Base-by-base conservation (phyloP, 1,140 invertebrate genomes). In the Drosophila kohkoa region DNA sequence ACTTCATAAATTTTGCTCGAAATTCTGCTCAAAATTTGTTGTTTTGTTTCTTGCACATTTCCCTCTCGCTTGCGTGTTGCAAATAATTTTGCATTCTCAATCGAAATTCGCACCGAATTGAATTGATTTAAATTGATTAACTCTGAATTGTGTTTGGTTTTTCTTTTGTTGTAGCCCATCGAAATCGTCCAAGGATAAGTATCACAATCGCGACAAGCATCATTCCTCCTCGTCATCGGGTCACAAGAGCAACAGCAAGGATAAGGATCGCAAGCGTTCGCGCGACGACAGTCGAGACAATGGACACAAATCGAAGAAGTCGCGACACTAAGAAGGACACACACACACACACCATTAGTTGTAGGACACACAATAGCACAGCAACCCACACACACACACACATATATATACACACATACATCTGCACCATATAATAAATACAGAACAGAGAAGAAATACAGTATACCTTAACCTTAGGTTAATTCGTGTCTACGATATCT, bases 201-300 rank as follows among this genome's bases (percentile, higher is more conserved):
- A 92, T 80, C 88, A 91, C 58, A 92, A 85, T 80, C 86, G 90
- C 25, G 90, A 92, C 69, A 92, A 92, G 76, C 90, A 92, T 81
- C 82, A 91, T 90, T 90, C 91, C 86, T 91, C 80, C 58, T 81
- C 90, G 57, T 82, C 91, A 72, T 88, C 91, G 64, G 75, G 78
- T 54, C 78, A 89, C 73, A 91, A 90, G 64, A 83, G 77, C 74
- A 79, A 72, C 76, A 82, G 76, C 79, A 85, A 90, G 69, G 90
- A 92, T 58, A 86, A 88, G 70, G 77, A 86, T 81, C 88, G 91
- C 54, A 97, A 97, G 91, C 94, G 96, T 35, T 94, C 95, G 7
- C 94, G 96, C 25, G 96, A 97, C 32, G 95, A 96, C 65, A 96
- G 95, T 81, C 93, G 93, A n/a, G 96, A 96, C 43, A 94, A 94